These are phyloP conservation scores for Zaprionus nigranus DNA, from an alignment of 1,140 invertebrate genomes.

Conservation along the genomic window DNA sequence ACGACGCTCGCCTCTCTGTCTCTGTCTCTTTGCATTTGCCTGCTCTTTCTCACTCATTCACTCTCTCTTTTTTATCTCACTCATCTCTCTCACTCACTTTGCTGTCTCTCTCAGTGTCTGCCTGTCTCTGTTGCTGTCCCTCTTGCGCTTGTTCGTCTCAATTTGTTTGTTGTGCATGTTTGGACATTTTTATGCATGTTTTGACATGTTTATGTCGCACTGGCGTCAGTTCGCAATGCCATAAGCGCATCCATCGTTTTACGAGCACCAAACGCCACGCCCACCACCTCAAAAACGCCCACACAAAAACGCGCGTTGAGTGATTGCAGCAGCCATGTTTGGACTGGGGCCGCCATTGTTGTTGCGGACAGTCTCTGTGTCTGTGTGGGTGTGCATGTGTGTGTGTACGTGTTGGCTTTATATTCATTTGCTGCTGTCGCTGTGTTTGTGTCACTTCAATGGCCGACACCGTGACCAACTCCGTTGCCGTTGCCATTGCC, in stretches of 20 bases:
- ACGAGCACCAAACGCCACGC: constrained; percentile 48
- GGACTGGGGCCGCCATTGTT: constrained; percentile 4
- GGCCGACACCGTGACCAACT: constrained; percentile 12
- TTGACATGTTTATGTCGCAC: constrained; percentile 72
- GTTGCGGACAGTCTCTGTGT: constrained; percentile 8
- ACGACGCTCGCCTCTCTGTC: not conserved
- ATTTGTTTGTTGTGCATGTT: constrained; percentile 35
- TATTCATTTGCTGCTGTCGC: constrained; percentile 35
- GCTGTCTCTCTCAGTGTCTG: not conserved
- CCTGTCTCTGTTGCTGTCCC: not conserved
- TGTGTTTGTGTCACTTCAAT: constrained; percentile 46
- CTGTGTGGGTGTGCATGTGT: not conserved
- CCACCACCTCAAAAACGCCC: constrained; percentile 5
- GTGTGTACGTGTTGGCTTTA: constrained; percentile 15
- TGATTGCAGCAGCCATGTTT: constrained; percentile 42
- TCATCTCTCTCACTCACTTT: too few relatives aligned
- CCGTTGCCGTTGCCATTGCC: not conserved
- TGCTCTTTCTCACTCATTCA: not conserved
- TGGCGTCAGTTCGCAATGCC: constrained; percentile 70
- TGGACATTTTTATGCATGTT: constrained; percentile 70
- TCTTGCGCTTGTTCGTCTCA: not conserved
- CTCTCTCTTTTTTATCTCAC: too few relatives aligned
- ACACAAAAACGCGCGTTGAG: constrained; percentile 16
- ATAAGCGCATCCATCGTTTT: constrained; percentile 66
- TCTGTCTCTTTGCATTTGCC: not conserved